Evolutionary conservation across 2,888 invertebrate genomes (phyloP).

Genomic region (Pseudoips prasinana): DNA sequence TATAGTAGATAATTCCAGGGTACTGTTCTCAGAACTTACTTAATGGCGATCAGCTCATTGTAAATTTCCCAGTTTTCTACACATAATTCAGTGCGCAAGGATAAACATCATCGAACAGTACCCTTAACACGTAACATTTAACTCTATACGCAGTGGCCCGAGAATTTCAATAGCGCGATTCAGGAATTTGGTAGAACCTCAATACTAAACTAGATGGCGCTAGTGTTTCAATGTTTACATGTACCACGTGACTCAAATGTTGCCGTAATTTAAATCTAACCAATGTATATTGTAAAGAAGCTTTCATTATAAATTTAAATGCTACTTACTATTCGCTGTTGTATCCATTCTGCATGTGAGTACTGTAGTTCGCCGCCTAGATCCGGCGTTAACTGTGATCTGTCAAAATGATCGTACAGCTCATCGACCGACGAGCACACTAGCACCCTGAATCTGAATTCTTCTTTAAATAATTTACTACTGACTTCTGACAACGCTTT

Average conservation of each 20-base stretch:
- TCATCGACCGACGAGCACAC: conserved; percentile 93
- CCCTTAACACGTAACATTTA: background rate
- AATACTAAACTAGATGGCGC: too few species aligned
- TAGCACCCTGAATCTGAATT: conserved; percentile 94
- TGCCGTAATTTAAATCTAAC: too few species aligned
- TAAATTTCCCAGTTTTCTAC: conserved; percentile 51
- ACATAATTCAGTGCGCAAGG: conserved; percentile 68
- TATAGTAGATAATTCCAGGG: too few species aligned
- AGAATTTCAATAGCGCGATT: conserved; percentile 35
- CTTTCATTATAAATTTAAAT: too few species aligned
- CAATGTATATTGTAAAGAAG: too few species aligned
- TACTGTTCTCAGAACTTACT: conserved; percentile 53
- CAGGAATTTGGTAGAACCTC: too few species aligned
- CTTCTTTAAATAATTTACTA: conserved; percentile 94
- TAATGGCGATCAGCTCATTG: conserved; percentile 55
- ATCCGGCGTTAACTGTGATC: conserved; percentile 92
- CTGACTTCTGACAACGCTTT: conserved; percentile 98
- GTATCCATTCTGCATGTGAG: conserved; percentile 97
- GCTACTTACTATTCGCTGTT: conserved; percentile 97
- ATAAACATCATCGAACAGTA: conserved; percentile 55
- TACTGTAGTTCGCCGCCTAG: conserved; percentile 94
- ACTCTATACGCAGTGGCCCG: background rate
- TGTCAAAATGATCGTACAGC: conserved; percentile 92
- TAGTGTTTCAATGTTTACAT: too few species aligned
- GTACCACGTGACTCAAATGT: too few species aligned